Evolutionary conservation across 2,888 invertebrate genomes (phyloP).

Genomic region (Idaea dimidiata): DNA sequence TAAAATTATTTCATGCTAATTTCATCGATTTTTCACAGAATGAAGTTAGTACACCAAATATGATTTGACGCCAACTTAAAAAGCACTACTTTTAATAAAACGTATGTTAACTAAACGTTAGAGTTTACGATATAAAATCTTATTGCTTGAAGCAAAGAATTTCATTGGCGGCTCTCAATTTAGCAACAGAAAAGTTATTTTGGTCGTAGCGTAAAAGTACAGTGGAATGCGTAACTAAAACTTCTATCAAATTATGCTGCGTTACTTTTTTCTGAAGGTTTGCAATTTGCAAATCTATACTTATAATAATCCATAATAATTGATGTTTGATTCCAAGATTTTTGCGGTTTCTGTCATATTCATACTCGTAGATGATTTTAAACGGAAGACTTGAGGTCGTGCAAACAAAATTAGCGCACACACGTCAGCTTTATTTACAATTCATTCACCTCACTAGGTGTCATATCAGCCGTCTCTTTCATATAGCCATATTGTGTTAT

Average conservation of each 20-base stretch:
- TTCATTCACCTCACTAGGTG: constrained; percentile 59
- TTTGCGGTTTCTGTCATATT: constrained; percentile 6
- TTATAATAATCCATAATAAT: too few species aligned
- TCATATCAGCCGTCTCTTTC: constrained; percentile 46
- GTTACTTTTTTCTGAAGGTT: constrained; percentile 14
- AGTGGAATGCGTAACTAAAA: constrained; percentile 37
- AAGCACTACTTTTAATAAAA: constrained; percentile 1
- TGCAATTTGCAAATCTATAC: too few species aligned
- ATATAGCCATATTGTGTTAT: constrained; percentile 34
- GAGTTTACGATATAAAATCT: constrained; percentile 13
- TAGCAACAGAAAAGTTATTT: constrained; percentile 38
- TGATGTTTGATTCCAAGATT: constrained; percentile 1
- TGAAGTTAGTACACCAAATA: background rate
- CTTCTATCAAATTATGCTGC: constrained; percentile 35
- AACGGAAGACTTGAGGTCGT: constrained; percentile 13
- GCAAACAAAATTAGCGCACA: constrained; percentile 35
- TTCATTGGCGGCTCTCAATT: constrained; percentile 21
- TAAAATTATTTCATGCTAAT: background rate
- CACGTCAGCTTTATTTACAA: constrained; percentile 43
- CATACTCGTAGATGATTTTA: constrained; percentile 9
- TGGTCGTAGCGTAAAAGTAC: constrained; percentile 37
- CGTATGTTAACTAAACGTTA: constrained; percentile 5
- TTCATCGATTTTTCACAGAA: background rate
- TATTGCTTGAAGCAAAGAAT: constrained; percentile 16
- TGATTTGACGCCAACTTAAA: background rate